These are phyloP conservation scores for Polyergus mexicanus DNA, from an alignment of 1,140 invertebrate genomes.

Conservation along the genomic window DNA sequence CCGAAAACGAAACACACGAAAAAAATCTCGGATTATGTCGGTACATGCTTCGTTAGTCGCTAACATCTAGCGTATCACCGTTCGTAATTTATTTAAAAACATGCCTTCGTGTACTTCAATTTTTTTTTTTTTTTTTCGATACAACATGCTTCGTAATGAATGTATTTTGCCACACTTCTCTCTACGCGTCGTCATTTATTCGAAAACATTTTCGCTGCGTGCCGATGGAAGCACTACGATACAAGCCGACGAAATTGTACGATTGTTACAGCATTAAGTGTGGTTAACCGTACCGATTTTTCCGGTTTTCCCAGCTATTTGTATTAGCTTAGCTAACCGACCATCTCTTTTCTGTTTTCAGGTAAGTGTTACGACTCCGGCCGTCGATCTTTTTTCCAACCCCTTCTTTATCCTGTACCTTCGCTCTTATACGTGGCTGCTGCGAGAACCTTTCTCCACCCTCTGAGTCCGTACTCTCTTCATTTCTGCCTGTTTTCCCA, in stretches of 20 bases:
- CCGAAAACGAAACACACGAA: background rate
- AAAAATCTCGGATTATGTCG: constrained; percentile 49
- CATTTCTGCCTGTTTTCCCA: constrained; percentile 49
- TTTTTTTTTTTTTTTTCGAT: constrained; percentile 17
- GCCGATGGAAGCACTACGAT: background rate
- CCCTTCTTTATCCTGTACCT: background rate
- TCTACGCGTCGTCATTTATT: constrained; percentile 2
- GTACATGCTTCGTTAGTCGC: constrained; percentile 57
- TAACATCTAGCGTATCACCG: constrained; percentile 28
- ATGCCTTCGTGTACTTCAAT: constrained; percentile 32
- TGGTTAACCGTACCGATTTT: constrained; percentile 52
- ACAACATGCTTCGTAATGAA: constrained; percentile 47
- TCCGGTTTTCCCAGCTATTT: constrained; percentile 67
- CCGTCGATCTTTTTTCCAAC: constrained; percentile 39
- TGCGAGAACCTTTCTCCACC: constrained; percentile 45
- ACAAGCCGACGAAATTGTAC: constrained; percentile 17
- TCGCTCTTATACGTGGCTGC: constrained; percentile 30
- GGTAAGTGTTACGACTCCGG: constrained; percentile 72
- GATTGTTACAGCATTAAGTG: constrained; percentile 34
- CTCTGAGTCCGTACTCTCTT: constrained; percentile 19
- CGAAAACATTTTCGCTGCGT: constrained; percentile 31
- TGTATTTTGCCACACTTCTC: background rate
- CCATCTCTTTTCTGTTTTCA: constrained; percentile 78
- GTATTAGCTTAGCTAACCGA: constrained; percentile 76
- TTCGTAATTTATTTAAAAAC: constrained; percentile 60